A percentile compares a stretch with the other conserved stretches of the same genome.
These are phyloP conservation scores for Alloplasta piceator DNA, from an alignment of 2,888 invertebrate species.

Conservation along the genomic window DNA sequence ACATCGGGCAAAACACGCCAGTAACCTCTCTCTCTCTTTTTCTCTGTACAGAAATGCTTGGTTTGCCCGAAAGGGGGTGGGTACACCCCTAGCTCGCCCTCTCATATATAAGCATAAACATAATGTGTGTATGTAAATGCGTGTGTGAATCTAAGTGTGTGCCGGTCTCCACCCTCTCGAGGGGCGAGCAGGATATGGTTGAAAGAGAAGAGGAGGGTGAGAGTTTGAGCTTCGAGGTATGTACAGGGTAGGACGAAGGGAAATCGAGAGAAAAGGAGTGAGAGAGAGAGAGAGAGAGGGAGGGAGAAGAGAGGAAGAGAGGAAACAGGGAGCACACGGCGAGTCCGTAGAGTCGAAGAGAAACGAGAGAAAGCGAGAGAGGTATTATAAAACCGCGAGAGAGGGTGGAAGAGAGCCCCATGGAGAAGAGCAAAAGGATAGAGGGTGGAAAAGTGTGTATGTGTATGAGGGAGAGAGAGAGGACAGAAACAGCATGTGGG, in stretches of 20 bases:
- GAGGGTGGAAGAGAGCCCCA: constrained; percentile 48
- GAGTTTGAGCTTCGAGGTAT: constrained; percentile 31
- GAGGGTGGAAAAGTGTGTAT: constrained; percentile 15
- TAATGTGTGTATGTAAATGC: constrained; percentile 10
- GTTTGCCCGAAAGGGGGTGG: constrained; percentile 72
- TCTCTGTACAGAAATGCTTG: constrained; percentile 80
- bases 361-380: constrained; percentile 44
- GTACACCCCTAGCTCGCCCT: constrained; percentile 28
- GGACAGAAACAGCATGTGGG: constrained; percentile 50
- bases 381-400: constrained; percentile 43
- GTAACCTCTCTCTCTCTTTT: constrained; percentile 29
- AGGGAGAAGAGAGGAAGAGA: constrained; percentile 50
- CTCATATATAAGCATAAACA: constrained; percentile 26
- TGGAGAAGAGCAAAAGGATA: constrained; percentile 35
- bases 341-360: constrained; percentile 47
- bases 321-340: constrained; percentile 64
- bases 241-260: constrained; percentile 46
- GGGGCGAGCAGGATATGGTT: constrained; percentile 67
- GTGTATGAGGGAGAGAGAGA: constrained; percentile 26
- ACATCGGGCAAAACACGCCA: constrained; percentile 79
- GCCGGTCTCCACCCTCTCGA: constrained; percentile 63
- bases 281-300: constrained; percentile 9
- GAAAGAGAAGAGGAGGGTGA: constrained; percentile 53
- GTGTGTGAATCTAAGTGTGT: constrained; percentile 44
- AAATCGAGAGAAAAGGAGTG: constrained; percentile 10